Base-by-base conservation (phyloP, 2,113 vertebrate genomes). In the Catharus fuscescens region DNA sequence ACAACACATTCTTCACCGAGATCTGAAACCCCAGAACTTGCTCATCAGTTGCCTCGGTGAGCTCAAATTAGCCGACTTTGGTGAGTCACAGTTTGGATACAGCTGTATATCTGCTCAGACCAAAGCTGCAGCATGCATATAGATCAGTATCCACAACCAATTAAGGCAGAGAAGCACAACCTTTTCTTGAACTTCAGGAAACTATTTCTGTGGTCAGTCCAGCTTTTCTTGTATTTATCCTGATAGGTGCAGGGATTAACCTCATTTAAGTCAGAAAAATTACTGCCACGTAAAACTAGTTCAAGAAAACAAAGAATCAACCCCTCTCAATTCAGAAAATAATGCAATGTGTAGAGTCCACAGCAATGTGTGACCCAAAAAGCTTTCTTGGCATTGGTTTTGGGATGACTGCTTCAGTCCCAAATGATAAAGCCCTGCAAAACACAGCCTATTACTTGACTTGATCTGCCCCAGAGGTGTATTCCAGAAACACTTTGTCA, bases 11-110 rank as follows among this genome's bases (percentile, higher is more conserved):
- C 98, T 99, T 92, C 99, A 99, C 95, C 85, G 97, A 52, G 99
- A 99, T 97, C 98, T 99, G 95, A 99, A 99, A 97, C 99, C 99
- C 65, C 99, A 99, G 97, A 99, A 99, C 96, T 97, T 99, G 93
- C 99, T 99, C 97, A 98, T 99, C 98, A 99, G 98, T 97, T 98
- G 98, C 98, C 97, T 98, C 38, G 98, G 99, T 93, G 99, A 99
- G 88, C 99, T 99, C 94, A 99, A 99, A 95, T 98, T 99, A 92
- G 99, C 98, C 1, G 98, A 99, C 96, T 99, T 99, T 32, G 98
- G 99, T 99, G 95, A 98, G 98, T 97, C 32, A 47, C 90, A 67
- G 19, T 74, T 82, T 94, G 69, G 85, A 76, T 45, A 21, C 80
- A 78, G 61, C 69, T 91, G 54, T 45, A 1, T 25, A 73, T 84